These are phyloP conservation scores for Rhodophaea formosa DNA, from an alignment of 2,888 invertebrate genomes.

Conservation along the genomic window DNA sequence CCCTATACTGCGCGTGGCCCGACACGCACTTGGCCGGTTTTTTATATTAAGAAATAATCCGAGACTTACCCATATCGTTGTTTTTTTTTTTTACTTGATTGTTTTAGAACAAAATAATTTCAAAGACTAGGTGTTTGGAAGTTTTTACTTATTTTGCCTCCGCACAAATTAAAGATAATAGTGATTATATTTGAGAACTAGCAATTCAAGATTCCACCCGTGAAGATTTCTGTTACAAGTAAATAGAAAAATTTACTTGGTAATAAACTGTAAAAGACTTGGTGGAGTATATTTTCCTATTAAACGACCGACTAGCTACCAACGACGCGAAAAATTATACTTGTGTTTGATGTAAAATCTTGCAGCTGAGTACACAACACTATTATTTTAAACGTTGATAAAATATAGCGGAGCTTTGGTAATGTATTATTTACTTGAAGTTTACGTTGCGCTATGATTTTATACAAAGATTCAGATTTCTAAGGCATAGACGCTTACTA, in stretches of 20 bases:
- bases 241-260: neutral
- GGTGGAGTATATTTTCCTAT: conserved; percentile 9
- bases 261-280: neutral
- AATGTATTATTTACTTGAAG: neutral
- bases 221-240: neutral
- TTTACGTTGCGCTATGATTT: neutral
- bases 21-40: too few species aligned
- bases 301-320: conserved; percentile 6
- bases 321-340: conserved; percentile 1
- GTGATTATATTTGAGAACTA: too few species aligned
- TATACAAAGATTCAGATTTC: neutral
- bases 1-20: too few species aligned
- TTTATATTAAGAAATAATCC: too few species aligned
- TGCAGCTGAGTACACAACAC: neutral
- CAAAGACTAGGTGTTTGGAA: too few species aligned
- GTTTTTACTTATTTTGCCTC: too few species aligned
- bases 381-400: conserved; percentile 1
- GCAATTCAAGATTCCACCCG: too few species aligned
- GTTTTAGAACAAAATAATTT: neutral
- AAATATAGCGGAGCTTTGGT: neutral
- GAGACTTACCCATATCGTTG: too few species aligned
- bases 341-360: conserved; percentile 2
- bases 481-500: neutral
- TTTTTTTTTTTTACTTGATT: neutral
- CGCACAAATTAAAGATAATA: too few species aligned